Evolutionary conservation across 2,797 vertebrate species (phyloP).

Genomic region (Tapera naevia): DNA sequence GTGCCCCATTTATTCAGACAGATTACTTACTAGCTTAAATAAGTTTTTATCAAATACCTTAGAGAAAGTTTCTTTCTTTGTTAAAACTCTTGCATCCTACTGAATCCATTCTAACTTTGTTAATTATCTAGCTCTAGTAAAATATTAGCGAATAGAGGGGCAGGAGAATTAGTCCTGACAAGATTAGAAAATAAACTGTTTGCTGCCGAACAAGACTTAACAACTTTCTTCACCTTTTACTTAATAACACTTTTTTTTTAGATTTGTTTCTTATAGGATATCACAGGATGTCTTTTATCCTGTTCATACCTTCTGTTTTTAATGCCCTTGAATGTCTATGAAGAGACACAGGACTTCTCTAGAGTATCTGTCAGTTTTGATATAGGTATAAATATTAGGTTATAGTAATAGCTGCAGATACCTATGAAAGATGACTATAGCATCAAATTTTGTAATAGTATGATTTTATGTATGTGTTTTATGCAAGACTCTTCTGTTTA

Average conservation of each 20-base stretch:
- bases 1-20: not conserved
- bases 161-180: not conserved
- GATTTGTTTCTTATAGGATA: not conserved
- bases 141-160: not conserved
- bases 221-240: not conserved
- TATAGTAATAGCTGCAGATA: not conserved
- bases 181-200: not conserved
- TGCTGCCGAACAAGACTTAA: not conserved
- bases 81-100: not conserved
- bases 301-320: not conserved
- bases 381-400: not conserved
- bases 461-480: not conserved
- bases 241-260: not conserved
- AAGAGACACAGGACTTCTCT: not conserved
- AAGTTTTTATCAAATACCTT: not conserved
- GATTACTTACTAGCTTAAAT: not conserved
- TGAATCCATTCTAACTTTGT: not conserved
- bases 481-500: not conserved
- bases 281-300: not conserved
- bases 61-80: not conserved
- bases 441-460: not conserved
- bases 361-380: not conserved
- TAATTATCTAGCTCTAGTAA: not conserved
- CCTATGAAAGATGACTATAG: not conserved
- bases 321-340: not conserved